A percentile compares a stretch with the other conserved stretches of the same genome.
phyloP scores from a whole-genome alignment of 1,140 invertebrate genomes.

The Tetragonula clypearis region DNA sequence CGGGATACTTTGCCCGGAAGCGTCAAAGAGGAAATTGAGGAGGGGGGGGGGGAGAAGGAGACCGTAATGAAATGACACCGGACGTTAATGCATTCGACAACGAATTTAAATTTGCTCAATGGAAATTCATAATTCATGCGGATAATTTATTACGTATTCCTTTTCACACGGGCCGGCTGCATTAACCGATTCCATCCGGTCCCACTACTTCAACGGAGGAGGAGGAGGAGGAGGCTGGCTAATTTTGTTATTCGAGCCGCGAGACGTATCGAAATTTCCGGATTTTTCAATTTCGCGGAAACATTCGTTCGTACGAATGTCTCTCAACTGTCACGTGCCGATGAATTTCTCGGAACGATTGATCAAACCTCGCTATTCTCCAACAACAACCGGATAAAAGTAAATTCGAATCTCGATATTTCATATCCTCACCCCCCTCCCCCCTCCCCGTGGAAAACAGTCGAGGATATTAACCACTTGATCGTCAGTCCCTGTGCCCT shows the following conservation, averaged over 20 bases:
- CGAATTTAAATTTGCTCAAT: constrained; percentile 10
- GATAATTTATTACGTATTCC: constrained; percentile 7
- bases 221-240: background rate
- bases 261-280: background rate
- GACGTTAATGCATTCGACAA: constrained; percentile 12
- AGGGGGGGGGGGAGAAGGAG: background rate
- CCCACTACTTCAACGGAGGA: background rate
- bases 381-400: background rate
- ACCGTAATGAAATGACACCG: background rate
- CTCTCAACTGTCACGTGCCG: no score
- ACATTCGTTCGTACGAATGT: background rate
- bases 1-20: background rate
- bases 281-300: background rate
- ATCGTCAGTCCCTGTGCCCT: no score
- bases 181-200: background rate
- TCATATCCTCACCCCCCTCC: background rate
- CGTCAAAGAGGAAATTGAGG: background rate
- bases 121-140: constrained; percentile 5
- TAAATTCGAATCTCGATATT: background rate
- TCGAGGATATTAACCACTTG: background rate
- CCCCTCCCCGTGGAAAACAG: background rate
- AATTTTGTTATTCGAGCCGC: background rate
- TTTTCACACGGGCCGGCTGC: background rate
- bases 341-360: background rate
- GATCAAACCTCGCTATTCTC: no score